Percentiles rank a stretch among this genome's conserved stretches.
Conservation (phyloP, 92 coral and sea anemone genomes). For the Palythoa grandiflora region DNA sequence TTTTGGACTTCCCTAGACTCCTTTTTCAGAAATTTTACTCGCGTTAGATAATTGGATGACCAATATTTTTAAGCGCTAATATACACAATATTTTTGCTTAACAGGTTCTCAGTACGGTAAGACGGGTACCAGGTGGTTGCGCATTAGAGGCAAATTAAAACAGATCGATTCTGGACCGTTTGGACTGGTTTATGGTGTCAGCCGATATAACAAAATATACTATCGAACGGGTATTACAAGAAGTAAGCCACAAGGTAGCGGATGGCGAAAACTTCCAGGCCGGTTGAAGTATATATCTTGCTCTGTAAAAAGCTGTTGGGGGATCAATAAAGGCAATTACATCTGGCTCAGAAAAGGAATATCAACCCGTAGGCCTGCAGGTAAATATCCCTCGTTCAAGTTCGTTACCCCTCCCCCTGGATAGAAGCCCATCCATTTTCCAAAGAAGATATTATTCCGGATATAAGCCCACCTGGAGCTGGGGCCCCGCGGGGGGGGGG, state of each 20-base stretch:
- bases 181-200: conserved; percentile 23
- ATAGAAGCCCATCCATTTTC: no score
- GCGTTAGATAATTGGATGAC: no score
- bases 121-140: conserved; percentile 13
- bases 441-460: no score
- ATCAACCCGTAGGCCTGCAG: neutral
- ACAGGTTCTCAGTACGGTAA: conserved; percentile 29
- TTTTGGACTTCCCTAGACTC: no score
- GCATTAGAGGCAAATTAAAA: conserved; percentile 13
- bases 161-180: conserved; percentile 39
- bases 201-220: neutral
- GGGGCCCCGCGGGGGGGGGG: no score
- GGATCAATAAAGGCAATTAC: neutral
- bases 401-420: no score
- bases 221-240: conserved; percentile 39
- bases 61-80: no score
- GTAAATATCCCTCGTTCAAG: neutral
- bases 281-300: conserved; percentile 32
- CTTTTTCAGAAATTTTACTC: no score
- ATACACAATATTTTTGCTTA: neutral
- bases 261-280: conserved; percentile 43
- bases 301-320: conserved; percentile 28
- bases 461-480: no score
- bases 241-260: conserved; percentile 19
- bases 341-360: conserved; percentile 5